Evolutionary conservation across 23 tunicate genomes (phyloP).

Genomic region (Halocynthia aurantium): DNA sequence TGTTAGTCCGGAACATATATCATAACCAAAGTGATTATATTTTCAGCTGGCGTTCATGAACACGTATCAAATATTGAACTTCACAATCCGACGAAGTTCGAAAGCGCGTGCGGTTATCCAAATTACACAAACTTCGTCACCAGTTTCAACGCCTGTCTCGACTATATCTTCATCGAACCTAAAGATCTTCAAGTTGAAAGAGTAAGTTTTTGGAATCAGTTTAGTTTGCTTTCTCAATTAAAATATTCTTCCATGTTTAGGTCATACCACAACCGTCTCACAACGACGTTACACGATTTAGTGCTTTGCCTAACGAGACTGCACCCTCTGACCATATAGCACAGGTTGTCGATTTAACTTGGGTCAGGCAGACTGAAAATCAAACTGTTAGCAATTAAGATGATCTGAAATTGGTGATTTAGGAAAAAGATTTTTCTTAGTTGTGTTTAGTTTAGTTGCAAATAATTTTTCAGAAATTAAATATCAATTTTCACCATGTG

Average conservation of each 20-base stretch:
- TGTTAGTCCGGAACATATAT: too few relatives aligned
- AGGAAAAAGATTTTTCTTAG: too few relatives aligned
- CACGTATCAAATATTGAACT: constrained; percentile 8
- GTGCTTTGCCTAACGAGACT: constrained; percentile 57
- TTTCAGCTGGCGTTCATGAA: constrained; percentile 30
- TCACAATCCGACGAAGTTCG: constrained; percentile 28
- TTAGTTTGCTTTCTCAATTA: background rate
- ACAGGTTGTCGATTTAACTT: constrained; percentile 75
- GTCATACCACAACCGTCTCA: constrained; percentile 64
- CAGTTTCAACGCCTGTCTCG: constrained; percentile 66
- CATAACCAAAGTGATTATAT: background rate
- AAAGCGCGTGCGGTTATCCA: constrained; percentile 51
- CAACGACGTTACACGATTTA: constrained; percentile 40
- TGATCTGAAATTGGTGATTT: too few relatives aligned
- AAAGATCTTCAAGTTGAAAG: constrained; percentile 31
- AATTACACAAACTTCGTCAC: constrained; percentile 79
- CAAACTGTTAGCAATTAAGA: too few relatives aligned
- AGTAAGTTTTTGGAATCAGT: constrained; percentile 27
- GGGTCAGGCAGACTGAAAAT: background rate
- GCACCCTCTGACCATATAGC: constrained; percentile 97
- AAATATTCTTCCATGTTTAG: constrained; percentile 9
- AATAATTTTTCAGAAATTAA: too few relatives aligned
- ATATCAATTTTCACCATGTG: too few relatives aligned
- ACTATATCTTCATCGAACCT: constrained; percentile 64
- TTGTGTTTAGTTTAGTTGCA: too few relatives aligned